Evolutionary conservation across 2,797 vertebrate genomes (phyloP).

Genomic region (Enteromius trimaculatus): DNA sequence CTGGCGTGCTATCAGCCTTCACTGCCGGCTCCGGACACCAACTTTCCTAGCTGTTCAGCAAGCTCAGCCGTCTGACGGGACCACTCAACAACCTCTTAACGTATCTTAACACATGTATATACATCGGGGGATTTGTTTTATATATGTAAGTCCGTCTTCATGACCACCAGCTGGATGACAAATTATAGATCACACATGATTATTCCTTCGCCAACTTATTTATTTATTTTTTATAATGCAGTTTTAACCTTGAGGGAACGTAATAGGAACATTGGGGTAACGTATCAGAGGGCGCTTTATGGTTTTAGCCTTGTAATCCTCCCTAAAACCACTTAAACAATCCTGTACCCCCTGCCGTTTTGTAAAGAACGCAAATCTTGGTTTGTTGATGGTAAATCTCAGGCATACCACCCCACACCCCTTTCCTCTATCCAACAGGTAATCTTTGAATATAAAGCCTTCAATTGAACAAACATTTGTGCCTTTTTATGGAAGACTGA

Average conservation of each 20-base stretch:
- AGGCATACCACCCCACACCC: conserved; percentile 49
- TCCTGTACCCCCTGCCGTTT: not conserved
- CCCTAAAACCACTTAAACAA: conserved; percentile 16
- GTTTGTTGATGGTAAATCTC: conserved; percentile 64
- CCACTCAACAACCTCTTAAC: conserved; percentile 41
- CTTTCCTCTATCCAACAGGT: conserved; percentile 48
- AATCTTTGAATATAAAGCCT: conserved; percentile 58
- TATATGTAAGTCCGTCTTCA: not conserved
- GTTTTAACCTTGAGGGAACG: conserved; percentile 25
- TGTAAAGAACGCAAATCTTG: conserved; percentile 11
- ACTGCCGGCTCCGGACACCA: conserved; percentile 16
- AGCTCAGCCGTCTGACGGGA: conserved; percentile 48
- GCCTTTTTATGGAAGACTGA: conserved; percentile 70
- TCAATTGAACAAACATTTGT: conserved; percentile 70
- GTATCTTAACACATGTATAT: conserved; percentile 43
- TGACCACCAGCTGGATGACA: conserved; percentile 34
- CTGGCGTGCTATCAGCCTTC: conserved; percentile 37
- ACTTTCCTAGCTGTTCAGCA: not conserved
- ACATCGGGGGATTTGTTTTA: conserved; percentile 47
- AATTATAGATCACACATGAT: conserved; percentile 24
- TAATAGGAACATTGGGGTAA: conserved; percentile 6
- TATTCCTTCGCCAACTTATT: conserved; percentile 31
- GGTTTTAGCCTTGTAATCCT: conserved; percentile 7
- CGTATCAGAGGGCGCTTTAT: not conserved
- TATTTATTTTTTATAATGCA: conserved; percentile 19